Evolutionary conservation across 2,797 vertebrate species (phyloP).

Genomic region (Philypnodon macrostomus): DNA sequence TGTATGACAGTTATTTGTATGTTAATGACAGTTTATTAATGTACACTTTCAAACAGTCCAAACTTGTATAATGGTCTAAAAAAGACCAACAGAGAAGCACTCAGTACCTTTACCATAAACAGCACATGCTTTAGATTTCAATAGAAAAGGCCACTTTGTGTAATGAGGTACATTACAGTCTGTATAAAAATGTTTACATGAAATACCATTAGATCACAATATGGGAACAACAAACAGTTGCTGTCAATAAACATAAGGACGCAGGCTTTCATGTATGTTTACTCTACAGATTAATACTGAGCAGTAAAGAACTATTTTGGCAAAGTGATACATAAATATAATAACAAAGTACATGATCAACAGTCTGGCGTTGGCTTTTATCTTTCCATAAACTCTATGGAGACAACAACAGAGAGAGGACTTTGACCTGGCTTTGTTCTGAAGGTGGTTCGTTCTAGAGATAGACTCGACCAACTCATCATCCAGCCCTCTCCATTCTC

Average conservation of each 20-base stretch:
- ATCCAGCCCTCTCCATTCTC: conserved; percentile 69
- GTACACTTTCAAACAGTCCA: too few species aligned
- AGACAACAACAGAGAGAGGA: conserved; percentile 48
- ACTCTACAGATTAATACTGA: background rate
- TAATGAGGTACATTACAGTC: too few species aligned
- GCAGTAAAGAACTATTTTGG: conserved; percentile 1
- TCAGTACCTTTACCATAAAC: too few species aligned
- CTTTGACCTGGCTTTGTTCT: conserved; percentile 57
- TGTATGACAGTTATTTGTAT: too few species aligned
- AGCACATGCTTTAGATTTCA: too few species aligned
- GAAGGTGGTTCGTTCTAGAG: conserved; percentile 62
- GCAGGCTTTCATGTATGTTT: background rate
- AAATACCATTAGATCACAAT: background rate
- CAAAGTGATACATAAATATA: background rate
- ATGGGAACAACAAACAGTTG: background rate
- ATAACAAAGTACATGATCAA: background rate
- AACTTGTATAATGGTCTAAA: too few species aligned
- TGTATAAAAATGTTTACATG: too few species aligned
- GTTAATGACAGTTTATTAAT: too few species aligned
- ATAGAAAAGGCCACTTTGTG: too few species aligned
- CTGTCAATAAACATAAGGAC: conserved; percentile 11
- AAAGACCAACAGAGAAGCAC: too few species aligned
- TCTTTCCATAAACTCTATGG: conserved; percentile 19
- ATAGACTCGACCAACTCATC: conserved; percentile 61
- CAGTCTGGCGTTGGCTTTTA: background rate